phyloP scores from a whole-genome alignment of 2,888 invertebrate genomes.

The Eulithis prunata region DNA sequence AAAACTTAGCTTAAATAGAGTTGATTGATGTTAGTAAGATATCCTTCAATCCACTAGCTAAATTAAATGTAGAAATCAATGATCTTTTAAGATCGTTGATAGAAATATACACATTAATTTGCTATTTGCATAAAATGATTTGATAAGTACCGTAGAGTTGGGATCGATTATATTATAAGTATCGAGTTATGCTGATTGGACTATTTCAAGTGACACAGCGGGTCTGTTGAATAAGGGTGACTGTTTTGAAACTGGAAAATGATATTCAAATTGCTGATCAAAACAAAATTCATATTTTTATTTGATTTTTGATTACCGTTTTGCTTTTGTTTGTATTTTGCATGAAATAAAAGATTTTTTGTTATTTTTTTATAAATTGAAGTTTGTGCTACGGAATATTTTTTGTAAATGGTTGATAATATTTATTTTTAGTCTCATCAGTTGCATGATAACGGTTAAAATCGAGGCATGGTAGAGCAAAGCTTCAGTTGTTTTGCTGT shows the following conservation, averaged over 20 bases:
- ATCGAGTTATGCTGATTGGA: conserved; percentile 84
- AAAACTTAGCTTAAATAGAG: too few relatives aligned
- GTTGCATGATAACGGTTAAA: neutral
- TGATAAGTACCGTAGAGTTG: conserved; percentile 80
- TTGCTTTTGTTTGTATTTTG: conserved; percentile 2
- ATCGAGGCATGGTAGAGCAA: conserved; percentile 10
- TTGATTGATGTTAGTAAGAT: too few relatives aligned
- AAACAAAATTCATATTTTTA: conserved; percentile 16
- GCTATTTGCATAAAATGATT: conserved; percentile 73
- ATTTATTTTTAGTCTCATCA: too few relatives aligned
- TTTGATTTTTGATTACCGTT: conserved; percentile 11
- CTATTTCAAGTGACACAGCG: conserved; percentile 79
- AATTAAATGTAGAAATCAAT: too few relatives aligned
- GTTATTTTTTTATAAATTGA: too few relatives aligned
- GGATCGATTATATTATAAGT: conserved; percentile 76
- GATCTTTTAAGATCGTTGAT: too few relatives aligned
- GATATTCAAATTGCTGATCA: conserved; percentile 48
- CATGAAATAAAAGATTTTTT: too few relatives aligned
- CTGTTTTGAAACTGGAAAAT: conserved; percentile 64
- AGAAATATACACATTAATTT: too few relatives aligned
- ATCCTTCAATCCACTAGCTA: too few relatives aligned
- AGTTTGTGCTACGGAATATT: too few relatives aligned
- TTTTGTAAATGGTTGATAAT: too few relatives aligned
- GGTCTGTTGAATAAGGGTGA: conserved; percentile 79
- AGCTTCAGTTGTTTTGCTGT: conserved; percentile 14